phyloP scores from a whole-genome alignment of 53 echinoderm and acorn worm genomes.

The Pentamera pediparva region DNA sequence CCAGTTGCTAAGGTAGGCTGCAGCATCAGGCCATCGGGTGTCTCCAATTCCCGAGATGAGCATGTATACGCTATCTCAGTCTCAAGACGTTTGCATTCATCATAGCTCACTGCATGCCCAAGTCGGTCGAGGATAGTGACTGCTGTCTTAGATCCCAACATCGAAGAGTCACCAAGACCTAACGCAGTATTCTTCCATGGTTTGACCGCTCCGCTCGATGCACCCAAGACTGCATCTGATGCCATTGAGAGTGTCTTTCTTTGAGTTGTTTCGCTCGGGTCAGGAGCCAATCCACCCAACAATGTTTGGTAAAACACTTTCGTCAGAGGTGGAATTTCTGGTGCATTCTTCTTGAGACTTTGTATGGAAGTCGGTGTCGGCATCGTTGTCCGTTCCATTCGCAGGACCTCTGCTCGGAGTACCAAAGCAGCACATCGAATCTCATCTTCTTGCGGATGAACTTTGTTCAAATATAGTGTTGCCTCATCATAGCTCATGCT shows the following conservation, averaged over 20 bases:
- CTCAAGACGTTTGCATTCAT: not conserved
- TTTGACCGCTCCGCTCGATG: slow-evolving; percentile 16
- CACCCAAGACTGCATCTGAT: slow-evolving; percentile 41
- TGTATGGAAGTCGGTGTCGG: slow-evolving; percentile 36
- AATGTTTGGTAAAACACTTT: slow-evolving; percentile 33
- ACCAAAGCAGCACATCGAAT: slow-evolving; percentile 34
- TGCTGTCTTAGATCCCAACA: slow-evolving; percentile 27
- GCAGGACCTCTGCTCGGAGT: slow-evolving; percentile 33
- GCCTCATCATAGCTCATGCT: slow-evolving; percentile 35
- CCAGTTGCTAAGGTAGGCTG: slow-evolving; percentile 23
- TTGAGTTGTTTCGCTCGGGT: slow-evolving; percentile 17
- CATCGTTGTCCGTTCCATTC: slow-evolving; percentile 32
- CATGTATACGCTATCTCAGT: slow-evolving; percentile 43
- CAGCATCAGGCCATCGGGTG: slow-evolving; percentile 34
- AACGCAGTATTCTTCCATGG: slow-evolving; percentile 43
- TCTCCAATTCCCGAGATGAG: slow-evolving; percentile 32
- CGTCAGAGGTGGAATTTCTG: slow-evolving; percentile 33
- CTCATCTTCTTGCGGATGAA: slow-evolving; percentile 9
- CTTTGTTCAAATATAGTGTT: slow-evolving; percentile 17
- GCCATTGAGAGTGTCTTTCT: slow-evolving; percentile 23
- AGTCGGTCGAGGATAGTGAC: slow-evolving; percentile 38
- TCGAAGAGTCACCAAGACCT: slow-evolving; percentile 33
- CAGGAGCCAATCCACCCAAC: slow-evolving; percentile 32
- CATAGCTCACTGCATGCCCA: slow-evolving; percentile 18
- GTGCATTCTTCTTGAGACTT: slow-evolving; percentile 23